phyloP scores from a whole-genome alignment of 2,888 invertebrate species.

The Aspidiotus destructor region DNA sequence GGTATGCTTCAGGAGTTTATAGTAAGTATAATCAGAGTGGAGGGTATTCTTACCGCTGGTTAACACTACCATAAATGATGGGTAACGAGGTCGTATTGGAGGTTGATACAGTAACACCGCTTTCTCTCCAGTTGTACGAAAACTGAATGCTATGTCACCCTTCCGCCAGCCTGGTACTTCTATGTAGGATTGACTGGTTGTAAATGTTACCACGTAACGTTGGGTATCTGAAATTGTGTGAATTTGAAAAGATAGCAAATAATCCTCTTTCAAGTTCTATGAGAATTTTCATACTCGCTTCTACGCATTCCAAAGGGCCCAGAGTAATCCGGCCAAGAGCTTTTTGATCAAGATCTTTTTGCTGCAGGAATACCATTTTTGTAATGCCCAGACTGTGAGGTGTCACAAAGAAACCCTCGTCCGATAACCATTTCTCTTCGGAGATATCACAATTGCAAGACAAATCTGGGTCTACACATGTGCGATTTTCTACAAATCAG shows the following conservation, averaged over 20 bases:
- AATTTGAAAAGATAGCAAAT: background rate
- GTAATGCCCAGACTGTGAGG: slow-evolving; percentile 74
- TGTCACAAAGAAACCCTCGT: slow-evolving; percentile 73
- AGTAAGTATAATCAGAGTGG: background rate
- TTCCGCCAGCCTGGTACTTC: slow-evolving; percentile 89
- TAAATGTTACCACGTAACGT: slow-evolving; percentile 86
- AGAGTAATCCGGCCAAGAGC: slow-evolving; percentile 79
- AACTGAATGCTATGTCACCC: slow-evolving; percentile 85
- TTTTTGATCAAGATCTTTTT: slow-evolving; percentile 68
- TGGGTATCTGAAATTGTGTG: slow-evolving; percentile 61
- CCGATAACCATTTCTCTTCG: slow-evolving; percentile 77
- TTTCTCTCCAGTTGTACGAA: slow-evolving; percentile 80
- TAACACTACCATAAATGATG: slow-evolving; percentile 83
- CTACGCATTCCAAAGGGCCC: slow-evolving; percentile 85
- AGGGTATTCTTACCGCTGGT: slow-evolving; percentile 55
- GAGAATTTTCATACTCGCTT: slow-evolving; percentile 62
- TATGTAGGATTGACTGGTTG: slow-evolving; percentile 82
- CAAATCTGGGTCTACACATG: slow-evolving; percentile 68
- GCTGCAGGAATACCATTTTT: slow-evolving; percentile 81
- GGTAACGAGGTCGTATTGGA: slow-evolving; percentile 76
- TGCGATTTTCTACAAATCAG: slow-evolving; percentile 54
- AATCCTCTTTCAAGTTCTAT: too few relatives aligned
- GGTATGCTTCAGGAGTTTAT: background rate
- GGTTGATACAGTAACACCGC: slow-evolving; percentile 85
- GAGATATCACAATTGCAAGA: slow-evolving; percentile 87